Evolutionary conservation across 1,140 invertebrate genomes (phyloP), one percentile per base, ranked within the genome.

Genomic region (Drosophila saltans): DNA sequence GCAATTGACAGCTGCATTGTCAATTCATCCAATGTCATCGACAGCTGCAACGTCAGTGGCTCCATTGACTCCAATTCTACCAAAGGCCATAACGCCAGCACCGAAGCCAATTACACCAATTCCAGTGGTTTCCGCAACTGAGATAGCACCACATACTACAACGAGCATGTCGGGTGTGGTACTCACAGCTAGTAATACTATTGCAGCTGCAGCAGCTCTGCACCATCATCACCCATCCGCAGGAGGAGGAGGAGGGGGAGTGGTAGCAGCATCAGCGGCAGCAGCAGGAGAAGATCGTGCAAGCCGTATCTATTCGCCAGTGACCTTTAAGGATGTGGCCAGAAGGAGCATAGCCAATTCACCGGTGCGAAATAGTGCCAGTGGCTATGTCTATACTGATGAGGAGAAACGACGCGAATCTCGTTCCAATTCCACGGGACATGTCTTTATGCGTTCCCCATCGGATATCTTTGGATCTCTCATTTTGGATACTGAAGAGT

Each of bases 281-380:
- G 71, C 92, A 78, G 21, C n/a, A 0, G 79, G 72, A 0, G 95
- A 95, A 73, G 94, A 95, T 63, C 93, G 94, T 61, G 78, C 68
- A 21, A 84, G 75, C 59, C 92, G 95, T 28, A 95, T 95, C 60
- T 97, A 97, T 92, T 97, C 96, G 0, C 97, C 97, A 0, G 96
- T 97, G 39, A 97, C 96, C 0, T 97, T 97, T 74, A 95, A 97
- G 80, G 97, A 97, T 84, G 96, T 97, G 1, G 96, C 96, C 0
- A 92, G 95, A 5, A 92, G 95, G 28, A 97, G 96, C 66, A 95
- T 96, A 40, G 95, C 94, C 0, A 96, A 95, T 90, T 96, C 96
- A 0, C 96, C 96, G 0, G 94, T 94, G 6, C 94, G 94, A 74
- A 92, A 69, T 39, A 40, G 71, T 24, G 88, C 21, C 45, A 26